Base-by-base conservation (phyloP, 2,888 invertebrate species). In the Standfussiana lucernea region DNA sequence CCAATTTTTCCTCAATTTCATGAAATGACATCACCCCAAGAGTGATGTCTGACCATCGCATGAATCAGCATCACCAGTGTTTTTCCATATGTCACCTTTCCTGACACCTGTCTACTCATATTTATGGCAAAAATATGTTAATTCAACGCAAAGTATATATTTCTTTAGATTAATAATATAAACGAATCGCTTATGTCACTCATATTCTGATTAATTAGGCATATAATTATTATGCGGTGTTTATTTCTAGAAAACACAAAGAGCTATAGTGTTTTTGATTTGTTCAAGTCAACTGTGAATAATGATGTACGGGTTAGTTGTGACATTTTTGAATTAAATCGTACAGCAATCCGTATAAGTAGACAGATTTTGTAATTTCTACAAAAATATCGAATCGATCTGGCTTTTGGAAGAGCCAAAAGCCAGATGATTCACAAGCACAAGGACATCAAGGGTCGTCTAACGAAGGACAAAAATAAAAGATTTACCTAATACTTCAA, bases 61-160 rank as follows among this genome's bases (percentile, higher is more conserved):
- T 83, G 85, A 85, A 84, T 86, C 80, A 84, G 67, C 61, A 86
- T 82, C 85, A 86, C 67, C 53, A 35, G 79, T 86, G 79, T 89
- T 87, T 88, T 86, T 86, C 83, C 86, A 86, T 77, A 79, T 80
- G 82, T 89, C 87, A 82, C 77, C 73, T 78, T 21, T 35, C 66
- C 78, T 76, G 88, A 82, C 87, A 85, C 85, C 76, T 80, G 83
- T 82, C 87, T 5, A 15, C 61, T 47, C 42, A 72, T 72, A 85
- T 89, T 84, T 87, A 88, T 85, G 72, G 70, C 40, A 76, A 74
- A 83, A 80, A 83, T 84, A 88, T 87, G 86, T 62, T 82, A 87
- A 87, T 88, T 75, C 71, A 37, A 67, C 72, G 24, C 62, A 72
- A 75, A 85, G 59, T 81, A 71, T 75, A 75, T 80, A 75, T 75